A percentile compares a stretch with the other conserved stretches of the same genome.
Evolutionary conservation across 2,888 invertebrate genomes (phyloP).

Genomic region (Plagodis dolabraria): DNA sequence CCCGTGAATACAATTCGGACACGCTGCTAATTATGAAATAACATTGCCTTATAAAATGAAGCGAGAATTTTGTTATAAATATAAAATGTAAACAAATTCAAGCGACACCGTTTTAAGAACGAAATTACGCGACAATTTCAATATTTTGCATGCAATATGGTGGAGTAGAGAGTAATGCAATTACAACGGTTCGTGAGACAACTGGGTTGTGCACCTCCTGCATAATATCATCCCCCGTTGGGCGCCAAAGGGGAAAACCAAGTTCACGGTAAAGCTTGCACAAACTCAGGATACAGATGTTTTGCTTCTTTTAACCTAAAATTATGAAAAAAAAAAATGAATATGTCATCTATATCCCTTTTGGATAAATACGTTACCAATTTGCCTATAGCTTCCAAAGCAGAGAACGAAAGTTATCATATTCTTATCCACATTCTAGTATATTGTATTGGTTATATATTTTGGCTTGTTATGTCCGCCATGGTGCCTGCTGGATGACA

Average conservation of each 20-base stretch:
- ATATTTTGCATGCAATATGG: constrained; percentile 57
- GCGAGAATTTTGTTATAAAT: constrained; percentile 37
- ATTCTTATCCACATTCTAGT: too few species aligned
- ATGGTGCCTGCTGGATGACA: too few species aligned
- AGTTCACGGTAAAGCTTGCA: constrained; percentile 9
- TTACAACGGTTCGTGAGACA: constrained; percentile 46
- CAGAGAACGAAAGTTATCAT: too few species aligned
- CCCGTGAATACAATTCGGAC: constrained; percentile 24
- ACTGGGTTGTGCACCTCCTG: constrained; percentile 39
- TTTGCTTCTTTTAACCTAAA: too few species aligned
- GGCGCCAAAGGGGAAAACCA: constrained; percentile 31
- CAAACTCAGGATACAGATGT: too few species aligned
- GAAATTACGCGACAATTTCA: constrained; percentile 53
- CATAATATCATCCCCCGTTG: constrained; percentile 40
- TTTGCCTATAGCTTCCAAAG: too few species aligned
- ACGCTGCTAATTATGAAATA: constrained; percentile 24
- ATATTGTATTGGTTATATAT: too few species aligned
- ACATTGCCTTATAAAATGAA: constrained; percentile 15
- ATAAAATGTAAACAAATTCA: constrained; percentile 37
- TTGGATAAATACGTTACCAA: too few species aligned
- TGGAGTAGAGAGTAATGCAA: constrained; percentile 52
- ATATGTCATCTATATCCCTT: too few species aligned
- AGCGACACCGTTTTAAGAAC: constrained; percentile 43
- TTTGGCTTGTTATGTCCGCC: too few species aligned
- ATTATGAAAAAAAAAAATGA: too few species aligned